phyloP scores from a whole-genome alignment of 2,797 vertebrate species.

The Sandelia bainsii region DNA sequence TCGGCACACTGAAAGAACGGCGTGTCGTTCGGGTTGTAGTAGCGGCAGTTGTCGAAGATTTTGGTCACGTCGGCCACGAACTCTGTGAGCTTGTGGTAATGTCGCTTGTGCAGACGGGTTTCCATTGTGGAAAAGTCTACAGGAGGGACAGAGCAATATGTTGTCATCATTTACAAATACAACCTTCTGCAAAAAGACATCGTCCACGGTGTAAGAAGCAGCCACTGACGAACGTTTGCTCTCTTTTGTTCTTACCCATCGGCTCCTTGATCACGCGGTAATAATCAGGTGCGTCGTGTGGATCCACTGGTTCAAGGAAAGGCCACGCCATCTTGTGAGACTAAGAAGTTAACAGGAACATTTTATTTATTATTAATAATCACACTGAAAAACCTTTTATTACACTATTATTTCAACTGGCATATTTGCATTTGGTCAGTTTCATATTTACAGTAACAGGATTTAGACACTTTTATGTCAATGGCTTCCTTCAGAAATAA shows the following conservation, averaged over 20 bases:
- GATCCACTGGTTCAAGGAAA: conserved; percentile 96
- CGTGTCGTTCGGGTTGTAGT: conserved; percentile 99
- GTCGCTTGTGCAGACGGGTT: conserved; percentile 91
- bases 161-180: too few relatives aligned
- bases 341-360: conserved; percentile 69
- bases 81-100: conserved; percentile 98
- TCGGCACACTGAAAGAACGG: conserved; percentile 98
- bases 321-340: conserved; percentile 99
- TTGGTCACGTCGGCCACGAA: conserved; percentile 99
- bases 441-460: too few relatives aligned
- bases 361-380: neutral
- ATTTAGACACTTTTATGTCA: too few relatives aligned
- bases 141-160: neutral
- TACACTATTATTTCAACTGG: too few relatives aligned
- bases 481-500: too few relatives aligned
- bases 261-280: conserved; percentile 98
- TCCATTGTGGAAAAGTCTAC: conserved; percentile 98
- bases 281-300: conserved; percentile 97
- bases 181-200: too few relatives aligned
- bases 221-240: fast-evolving
- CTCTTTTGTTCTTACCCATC: conserved; percentile 88
- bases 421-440: neutral
- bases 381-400: neutral
- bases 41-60: conserved; percentile 99
- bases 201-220: neutral